Evolutionary conservation across 2,888 invertebrate species (phyloP), one percentile per base, ranked within the genome.

Genomic region (Lithosia quadra): DNA sequence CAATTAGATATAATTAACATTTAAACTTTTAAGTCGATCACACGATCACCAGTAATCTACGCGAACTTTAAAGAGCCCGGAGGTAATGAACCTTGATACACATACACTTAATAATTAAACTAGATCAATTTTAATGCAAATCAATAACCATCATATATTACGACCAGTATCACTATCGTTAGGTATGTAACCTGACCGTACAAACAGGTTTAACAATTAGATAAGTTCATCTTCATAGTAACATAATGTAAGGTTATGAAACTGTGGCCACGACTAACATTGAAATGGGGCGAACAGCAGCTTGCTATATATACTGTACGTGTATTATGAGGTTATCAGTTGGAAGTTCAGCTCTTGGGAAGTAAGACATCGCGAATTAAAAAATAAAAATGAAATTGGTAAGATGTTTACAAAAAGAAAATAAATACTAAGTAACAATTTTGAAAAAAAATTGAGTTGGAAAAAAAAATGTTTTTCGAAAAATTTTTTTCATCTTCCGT

Each of bases 241-340:
- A 33, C 15, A 83, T 81, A 84, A 84, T 82, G 13, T 84, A 81
- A 76, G 87, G 90, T 93, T 89, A 90, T 80, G 91, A 90, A 93
- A 93, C 79, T 83, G 77, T 77, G 65, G 79, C 82, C 88, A 88
- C 88, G 88, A 88, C 78, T 86, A 74, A 84, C 85, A 79, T 85
- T 86, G 81, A 91, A 89, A 85, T 91, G 88, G 89, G 91, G 92
- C 89, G 87, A 90, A 89, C 79, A 79, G 75, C 74, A 80, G 78
- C 49, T 18, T 80, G 78, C 84, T 94, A 93, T 94, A 94, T 89
- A 94, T 92, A 94, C 86, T 87, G 85, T 86, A 85, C 86, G 80
- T 77, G 75, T 69, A 80, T 81, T 77, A 76, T 76, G 79, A 86
- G 82, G 80, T 87, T 88, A 92, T 93, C 94, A 94, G 88, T 92